These are phyloP conservation scores for Poecilia wingei DNA, from an alignment of 2,797 vertebrate species.

Conservation along the genomic window DNA sequence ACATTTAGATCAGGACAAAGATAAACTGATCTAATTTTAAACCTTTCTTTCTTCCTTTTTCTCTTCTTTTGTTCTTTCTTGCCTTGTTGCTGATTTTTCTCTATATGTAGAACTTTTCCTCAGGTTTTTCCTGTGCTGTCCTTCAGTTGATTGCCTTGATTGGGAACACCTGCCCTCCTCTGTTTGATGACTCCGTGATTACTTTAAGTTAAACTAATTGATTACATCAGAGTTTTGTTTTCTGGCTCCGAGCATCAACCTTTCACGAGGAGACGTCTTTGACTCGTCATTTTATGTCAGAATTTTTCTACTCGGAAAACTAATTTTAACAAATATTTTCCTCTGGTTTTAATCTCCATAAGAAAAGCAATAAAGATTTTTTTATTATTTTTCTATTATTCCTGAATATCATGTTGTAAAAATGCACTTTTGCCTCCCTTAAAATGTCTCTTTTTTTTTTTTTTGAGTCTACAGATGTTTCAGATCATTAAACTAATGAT, in stretches of 20 bases:
- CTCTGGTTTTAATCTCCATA: background rate
- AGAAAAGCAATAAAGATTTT: background rate
- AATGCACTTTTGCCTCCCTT: background rate
- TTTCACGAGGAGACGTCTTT: background rate
- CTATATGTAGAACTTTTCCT: background rate
- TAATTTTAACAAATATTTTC: background rate
- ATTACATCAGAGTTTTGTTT: conserved; percentile 15
- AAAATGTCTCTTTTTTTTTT: background rate
- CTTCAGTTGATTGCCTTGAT: conserved; percentile 15
- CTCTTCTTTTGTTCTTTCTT: background rate
- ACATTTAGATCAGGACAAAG: background rate
- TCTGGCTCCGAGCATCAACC: conserved; percentile 11
- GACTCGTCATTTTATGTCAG: background rate
- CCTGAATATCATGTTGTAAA: background rate
- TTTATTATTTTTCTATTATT: background rate
- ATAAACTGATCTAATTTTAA: background rate
- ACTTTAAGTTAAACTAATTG: conserved; percentile 41
- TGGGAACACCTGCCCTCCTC: conserved; percentile 17
- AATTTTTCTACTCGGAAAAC: background rate
- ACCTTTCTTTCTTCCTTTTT: background rate
- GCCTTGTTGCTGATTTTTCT: background rate
- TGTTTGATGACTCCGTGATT: conserved; percentile 21
- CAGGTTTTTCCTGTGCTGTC: background rate
- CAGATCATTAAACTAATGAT: background rate
- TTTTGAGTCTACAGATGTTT: background rate